Conservation (phyloP, 1,140 invertebrate species). For the Drosophila bipectinata region DNA sequence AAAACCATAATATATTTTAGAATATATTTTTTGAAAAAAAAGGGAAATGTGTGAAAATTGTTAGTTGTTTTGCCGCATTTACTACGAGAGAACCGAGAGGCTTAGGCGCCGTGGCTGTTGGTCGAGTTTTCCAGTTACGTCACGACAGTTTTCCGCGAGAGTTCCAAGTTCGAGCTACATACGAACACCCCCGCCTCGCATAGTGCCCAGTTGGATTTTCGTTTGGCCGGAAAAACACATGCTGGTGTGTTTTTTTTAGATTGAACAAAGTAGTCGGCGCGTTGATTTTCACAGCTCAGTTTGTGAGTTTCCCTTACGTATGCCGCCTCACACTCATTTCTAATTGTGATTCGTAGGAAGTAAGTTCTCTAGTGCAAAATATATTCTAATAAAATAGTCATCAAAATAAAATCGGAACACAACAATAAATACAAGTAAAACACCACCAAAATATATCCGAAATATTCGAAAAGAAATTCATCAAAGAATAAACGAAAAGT, state of each 20-base stretch:
- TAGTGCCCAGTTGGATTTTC: conserved; percentile 4
- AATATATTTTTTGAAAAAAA: background rate
- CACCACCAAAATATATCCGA: conserved; percentile 27
- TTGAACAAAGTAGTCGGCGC: conserved; percentile 39
- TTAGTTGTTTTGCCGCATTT: conserved; percentile 24
- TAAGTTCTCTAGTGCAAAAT: conserved; percentile 77
- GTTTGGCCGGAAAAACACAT: conserved; percentile 10
- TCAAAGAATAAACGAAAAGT: conserved; percentile 27
- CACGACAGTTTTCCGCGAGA: conserved; percentile 21
- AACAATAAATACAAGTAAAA: conserved; percentile 56
- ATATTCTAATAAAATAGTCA: conserved; percentile 62
- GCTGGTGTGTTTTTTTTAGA: conserved; percentile 17
- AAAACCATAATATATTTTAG: too few species aligned
- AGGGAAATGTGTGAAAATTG: conserved; percentile 35
- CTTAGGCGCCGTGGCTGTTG: conserved; percentile 16
- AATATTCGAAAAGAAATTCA: conserved; percentile 4
- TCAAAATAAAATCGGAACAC: conserved; percentile 70
- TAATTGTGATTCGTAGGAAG: conserved; percentile 79
- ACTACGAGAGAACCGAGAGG: conserved; percentile 19
- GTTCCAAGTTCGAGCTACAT: conserved; percentile 7
- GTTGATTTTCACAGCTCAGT: conserved; percentile 26
- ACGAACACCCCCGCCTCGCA: conserved; percentile 2
- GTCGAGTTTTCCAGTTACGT: conserved; percentile 18
- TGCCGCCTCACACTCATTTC: conserved; percentile 57
- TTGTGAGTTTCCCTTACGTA: conserved; percentile 36